phyloP scores from a whole-genome alignment of 1,140 invertebrate genomes.

The Maniola jurtina region DNA sequence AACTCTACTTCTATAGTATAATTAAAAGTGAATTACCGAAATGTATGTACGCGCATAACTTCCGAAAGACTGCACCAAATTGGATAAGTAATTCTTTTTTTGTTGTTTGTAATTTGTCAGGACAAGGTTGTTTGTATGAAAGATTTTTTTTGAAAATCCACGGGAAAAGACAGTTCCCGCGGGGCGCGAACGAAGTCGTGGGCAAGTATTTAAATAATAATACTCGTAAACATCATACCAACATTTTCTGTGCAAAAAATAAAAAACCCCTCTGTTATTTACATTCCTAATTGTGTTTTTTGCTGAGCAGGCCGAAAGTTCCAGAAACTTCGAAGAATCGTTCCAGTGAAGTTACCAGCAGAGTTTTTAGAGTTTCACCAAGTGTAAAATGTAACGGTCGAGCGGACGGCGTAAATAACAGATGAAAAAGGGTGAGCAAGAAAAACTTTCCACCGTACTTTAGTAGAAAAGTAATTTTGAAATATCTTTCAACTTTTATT shows the following conservation, averaged over 20 bases:
- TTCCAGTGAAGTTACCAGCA: not conserved
- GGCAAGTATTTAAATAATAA: not conserved
- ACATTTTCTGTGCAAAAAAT: not conserved
- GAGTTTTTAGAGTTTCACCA: constrained; percentile 17
- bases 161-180: too few species aligned
- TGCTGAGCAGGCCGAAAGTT: not conserved
- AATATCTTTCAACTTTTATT: constrained; percentile 14
- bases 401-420: constrained; percentile 22
- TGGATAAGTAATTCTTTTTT: too few species aligned
- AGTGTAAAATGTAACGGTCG: constrained; percentile 25
- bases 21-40: too few species aligned
- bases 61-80: too few species aligned
- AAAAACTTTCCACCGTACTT: constrained; percentile 9
- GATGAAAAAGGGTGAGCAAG: constrained; percentile 12
- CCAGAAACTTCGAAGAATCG: not conserved
- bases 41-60: too few species aligned
- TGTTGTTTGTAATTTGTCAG: too few species aligned
- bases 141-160: too few species aligned
- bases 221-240: not conserved
- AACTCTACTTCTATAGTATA: too few species aligned
- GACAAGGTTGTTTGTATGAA: too few species aligned
- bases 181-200: too few species aligned
- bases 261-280: not conserved
- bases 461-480: constrained; percentile 9
- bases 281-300: constrained; percentile 6